A percentile compares a stretch with the other conserved stretches of the same genome.
Conservation (phyloP, 2,797 vertebrate species). For the Phrynocephalus forsythii region DNA sequence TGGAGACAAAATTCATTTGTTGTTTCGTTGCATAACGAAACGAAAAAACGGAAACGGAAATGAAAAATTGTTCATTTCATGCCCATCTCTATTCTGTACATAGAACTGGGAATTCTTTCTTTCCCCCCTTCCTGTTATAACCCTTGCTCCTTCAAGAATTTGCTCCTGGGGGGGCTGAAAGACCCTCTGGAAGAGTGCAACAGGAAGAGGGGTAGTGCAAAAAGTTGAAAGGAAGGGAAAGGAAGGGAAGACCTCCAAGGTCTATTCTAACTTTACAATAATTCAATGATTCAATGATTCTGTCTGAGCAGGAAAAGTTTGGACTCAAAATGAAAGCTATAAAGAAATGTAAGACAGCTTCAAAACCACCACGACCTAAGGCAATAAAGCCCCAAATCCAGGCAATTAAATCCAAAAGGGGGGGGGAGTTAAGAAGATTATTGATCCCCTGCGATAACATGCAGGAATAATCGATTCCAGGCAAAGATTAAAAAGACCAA, state of each 20-base stretch:
- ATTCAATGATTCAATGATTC: not conserved
- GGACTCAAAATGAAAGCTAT: not conserved
- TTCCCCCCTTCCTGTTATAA: not conserved
- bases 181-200: not conserved
- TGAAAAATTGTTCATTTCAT: no score
- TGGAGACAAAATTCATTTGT: no score
- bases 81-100: not conserved
- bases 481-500: no score
- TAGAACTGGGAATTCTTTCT: not conserved
- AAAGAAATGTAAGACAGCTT: not conserved
- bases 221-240: not conserved
- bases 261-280: no score
- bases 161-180: not conserved
- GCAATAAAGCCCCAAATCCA: not conserved
- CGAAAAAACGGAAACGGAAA: no score
- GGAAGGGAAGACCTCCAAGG: no score
- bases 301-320: not conserved
- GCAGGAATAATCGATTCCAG: not conserved
- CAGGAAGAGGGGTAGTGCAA: not conserved
- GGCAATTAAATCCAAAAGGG: not conserved
- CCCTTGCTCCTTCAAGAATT: not conserved
- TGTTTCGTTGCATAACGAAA: no score
- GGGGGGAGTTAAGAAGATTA: not conserved
- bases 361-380: not conserved
- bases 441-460: not conserved